phyloP scores from a whole-genome alignment of 2,113 vertebrate species.

The Pseudopipra pipra region DNA sequence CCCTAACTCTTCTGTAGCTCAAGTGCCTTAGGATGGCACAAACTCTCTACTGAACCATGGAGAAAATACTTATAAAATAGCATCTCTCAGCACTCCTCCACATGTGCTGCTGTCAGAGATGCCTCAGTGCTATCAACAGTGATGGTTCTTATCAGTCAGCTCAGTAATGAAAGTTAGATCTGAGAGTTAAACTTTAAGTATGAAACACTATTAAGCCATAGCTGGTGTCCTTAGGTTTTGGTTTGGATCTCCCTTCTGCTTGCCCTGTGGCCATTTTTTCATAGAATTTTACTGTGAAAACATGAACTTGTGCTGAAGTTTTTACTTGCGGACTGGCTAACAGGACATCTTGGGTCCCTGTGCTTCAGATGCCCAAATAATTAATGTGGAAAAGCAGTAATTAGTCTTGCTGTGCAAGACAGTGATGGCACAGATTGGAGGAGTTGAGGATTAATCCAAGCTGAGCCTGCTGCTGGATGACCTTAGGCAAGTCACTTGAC shows the following conservation, averaged over 20 bases:
- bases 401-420: neutral
- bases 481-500: neutral
- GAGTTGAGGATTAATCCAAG: neutral
- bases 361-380: neutral
- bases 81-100: accelerated
- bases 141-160: neutral
- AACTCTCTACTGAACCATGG: neutral
- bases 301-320: neutral
- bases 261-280: accelerated
- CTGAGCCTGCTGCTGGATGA: neutral
- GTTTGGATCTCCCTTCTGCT: neutral
- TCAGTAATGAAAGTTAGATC: neutral
- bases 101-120: neutral
- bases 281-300: neutral
- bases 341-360: neutral
- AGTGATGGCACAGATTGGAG: neutral
- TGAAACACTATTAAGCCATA: neutral
- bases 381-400: neutral
- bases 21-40: neutral
- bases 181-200: neutral
- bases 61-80: neutral
- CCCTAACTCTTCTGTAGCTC: neutral
- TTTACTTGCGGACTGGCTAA: neutral
- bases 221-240: accelerated
- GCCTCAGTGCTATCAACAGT: neutral